Percentiles rank a stretch among this genome's conserved stretches.
Conservation (phyloP, 2,113 vertebrate species). For the Tachysurus vachellii region DNA sequence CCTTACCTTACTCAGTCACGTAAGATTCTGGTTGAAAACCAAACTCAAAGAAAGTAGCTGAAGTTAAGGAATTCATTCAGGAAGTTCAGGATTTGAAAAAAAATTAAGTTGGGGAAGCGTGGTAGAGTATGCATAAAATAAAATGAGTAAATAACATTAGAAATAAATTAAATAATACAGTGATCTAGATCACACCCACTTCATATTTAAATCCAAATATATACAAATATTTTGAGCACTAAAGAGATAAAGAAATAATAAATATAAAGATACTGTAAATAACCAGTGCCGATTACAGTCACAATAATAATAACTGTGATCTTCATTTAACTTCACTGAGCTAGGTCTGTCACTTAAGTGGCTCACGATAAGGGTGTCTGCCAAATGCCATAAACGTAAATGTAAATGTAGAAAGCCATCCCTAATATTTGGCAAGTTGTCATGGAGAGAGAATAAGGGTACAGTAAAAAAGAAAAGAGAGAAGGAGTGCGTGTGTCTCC, state of each 20-base stretch:
- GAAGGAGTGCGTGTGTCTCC: slow-evolving; percentile 1
- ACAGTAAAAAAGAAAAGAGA: background rate
- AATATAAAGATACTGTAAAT: no score
- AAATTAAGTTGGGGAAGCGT: background rate
- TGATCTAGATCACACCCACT: no score
- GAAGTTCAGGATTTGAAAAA: background rate
- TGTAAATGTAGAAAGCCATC: background rate
- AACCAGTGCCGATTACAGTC: background rate
- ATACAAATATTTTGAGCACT: background rate
- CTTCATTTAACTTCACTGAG: background rate
- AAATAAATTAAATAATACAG: background rate
- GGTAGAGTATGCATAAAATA: background rate
- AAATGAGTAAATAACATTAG: background rate
- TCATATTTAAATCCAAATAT: no score
- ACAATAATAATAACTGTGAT: background rate
- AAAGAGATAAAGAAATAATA: background rate
- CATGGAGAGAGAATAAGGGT: slow-evolving; percentile 18
- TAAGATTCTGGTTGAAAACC: background rate
- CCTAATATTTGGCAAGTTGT: background rate
- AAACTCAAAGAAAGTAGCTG: background rate
- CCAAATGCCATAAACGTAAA: no score
- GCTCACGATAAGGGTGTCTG: no score
- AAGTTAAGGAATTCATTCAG: no score
- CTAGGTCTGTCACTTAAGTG: background rate
- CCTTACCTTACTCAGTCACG: background rate